phyloP scores from a whole-genome alignment of 2,888 invertebrate species.

The Drosophila multiciliata region DNA sequence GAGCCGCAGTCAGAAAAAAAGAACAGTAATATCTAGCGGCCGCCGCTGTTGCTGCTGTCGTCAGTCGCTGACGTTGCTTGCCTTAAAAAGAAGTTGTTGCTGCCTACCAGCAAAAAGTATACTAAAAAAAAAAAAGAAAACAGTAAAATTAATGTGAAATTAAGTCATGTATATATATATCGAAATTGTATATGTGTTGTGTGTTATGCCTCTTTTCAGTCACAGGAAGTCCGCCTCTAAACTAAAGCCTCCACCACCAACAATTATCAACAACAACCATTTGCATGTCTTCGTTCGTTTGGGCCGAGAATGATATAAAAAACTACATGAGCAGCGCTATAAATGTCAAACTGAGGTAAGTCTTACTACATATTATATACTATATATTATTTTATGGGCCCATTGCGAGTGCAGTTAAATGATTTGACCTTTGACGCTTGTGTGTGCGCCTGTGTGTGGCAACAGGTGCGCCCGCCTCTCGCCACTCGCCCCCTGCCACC shows the following conservation, averaged over 20 bases:
- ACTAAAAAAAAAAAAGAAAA: slow-evolving; percentile 6
- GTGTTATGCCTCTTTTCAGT: slow-evolving; percentile 43
- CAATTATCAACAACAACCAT: slow-evolving; percentile 46
- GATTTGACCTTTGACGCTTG: slow-evolving; percentile 60
- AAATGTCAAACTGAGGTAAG: slow-evolving; percentile 83
- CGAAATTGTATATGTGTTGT: slow-evolving; percentile 13
- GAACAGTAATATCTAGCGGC: slow-evolving; percentile 36
- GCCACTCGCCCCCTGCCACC: slow-evolving; percentile 3
- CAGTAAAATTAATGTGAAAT: background rate
- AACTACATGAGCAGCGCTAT: slow-evolving; percentile 79
- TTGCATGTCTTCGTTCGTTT: slow-evolving; percentile 81
- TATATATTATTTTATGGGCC: slow-evolving; percentile 9
- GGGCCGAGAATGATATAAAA: slow-evolving; percentile 80
- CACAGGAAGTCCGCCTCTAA: slow-evolving; percentile 11
- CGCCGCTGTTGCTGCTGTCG: slow-evolving; percentile 69
- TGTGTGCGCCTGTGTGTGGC: slow-evolving; percentile 39
- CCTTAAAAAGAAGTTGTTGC: slow-evolving; percentile 68
- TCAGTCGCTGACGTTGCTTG: slow-evolving; percentile 73
- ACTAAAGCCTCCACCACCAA: slow-evolving; percentile 8
- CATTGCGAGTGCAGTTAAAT: slow-evolving; percentile 37
- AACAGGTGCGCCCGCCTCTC: slow-evolving; percentile 61
- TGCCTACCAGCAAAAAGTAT: slow-evolving; percentile 15
- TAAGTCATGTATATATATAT: slow-evolving; percentile 1
- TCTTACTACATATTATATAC: slow-evolving; percentile 15
- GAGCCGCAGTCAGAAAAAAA: slow-evolving; percentile 17